phyloP scores from a whole-genome alignment of 2,888 invertebrate genomes.

The Meghimatium bilineatum region DNA sequence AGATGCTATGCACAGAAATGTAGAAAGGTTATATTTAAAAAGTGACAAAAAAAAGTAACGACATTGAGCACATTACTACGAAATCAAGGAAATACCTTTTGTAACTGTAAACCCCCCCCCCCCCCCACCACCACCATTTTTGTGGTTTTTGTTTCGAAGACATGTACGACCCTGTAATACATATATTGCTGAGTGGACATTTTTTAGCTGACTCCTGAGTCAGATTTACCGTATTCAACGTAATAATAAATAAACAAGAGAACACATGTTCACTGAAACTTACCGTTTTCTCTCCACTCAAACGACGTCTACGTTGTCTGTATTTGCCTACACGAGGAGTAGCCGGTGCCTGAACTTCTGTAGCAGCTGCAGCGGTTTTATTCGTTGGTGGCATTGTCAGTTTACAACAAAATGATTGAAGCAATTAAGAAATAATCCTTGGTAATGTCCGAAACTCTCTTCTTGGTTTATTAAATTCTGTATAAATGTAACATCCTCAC shows the following conservation, averaged over 20 bases:
- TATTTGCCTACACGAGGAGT: not conserved
- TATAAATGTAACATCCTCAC: not conserved
- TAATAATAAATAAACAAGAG: not conserved
- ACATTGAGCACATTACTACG: too few species aligned
- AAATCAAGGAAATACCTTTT: too few species aligned
- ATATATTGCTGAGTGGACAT: too few species aligned
- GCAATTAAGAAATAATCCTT: not conserved
- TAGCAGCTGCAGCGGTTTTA: not conserved
- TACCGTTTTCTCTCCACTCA: constrained; percentile 18
- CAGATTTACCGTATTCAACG: too few species aligned
- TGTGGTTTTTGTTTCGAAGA: too few species aligned
- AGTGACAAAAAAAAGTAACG: too few species aligned
- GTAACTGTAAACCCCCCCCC: too few species aligned
- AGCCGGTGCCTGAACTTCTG: not conserved
- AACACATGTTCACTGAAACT: not conserved
- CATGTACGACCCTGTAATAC: too few species aligned
- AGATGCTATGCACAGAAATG: too few species aligned
- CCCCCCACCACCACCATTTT: too few species aligned
- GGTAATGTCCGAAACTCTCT: not conserved
- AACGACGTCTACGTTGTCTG: constrained; percentile 7
- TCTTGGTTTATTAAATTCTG: not conserved
- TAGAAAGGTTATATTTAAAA: too few species aligned
- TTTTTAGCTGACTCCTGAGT: too few species aligned
- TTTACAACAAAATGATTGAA: not conserved
- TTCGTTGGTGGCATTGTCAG: constrained; percentile 12